Evolutionary conservation across 2,113 vertebrate species (phyloP), one percentile per base, ranked within the genome.

Genomic region (Ceuthmochares aereus): DNA sequence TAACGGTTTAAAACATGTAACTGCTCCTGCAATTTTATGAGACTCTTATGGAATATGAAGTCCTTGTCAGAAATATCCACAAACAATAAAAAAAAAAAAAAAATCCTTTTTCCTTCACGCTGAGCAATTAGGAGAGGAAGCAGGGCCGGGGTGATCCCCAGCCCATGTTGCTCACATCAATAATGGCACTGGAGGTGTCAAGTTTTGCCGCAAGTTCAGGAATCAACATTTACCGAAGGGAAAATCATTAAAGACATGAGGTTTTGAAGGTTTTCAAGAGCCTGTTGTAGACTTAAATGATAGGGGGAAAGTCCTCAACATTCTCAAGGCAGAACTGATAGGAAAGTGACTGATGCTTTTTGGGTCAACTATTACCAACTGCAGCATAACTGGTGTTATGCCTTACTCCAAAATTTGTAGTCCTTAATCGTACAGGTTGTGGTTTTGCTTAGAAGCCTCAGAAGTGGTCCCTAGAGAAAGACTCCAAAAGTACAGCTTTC

Each of bases 1-100:
- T 75, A 93, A 88, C 78, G 74, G 60, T 68, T 96, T 95, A 96
- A 96, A 97, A 84, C 85, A 60, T 54, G 2, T 92, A 81, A 74
- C 83, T 86, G 52, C 37, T 87, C 60, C 62, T 0, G 1, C 59
- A 92, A 68, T 93, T 93, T 89, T 90, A 84, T 11, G 14, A 90
- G 43, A 55, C 69, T 67, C 47, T 72, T 78, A 59, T 84, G 22
- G 73, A 93, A 90, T 88, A 95, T 70, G 56, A 95, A 95, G 59
- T 29, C 21, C 22, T 14, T 40, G 27, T 81, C 40, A 81, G 68
- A 96, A 95, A 90, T 81, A 94, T 42, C 80, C 83, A 81, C 52
- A 86, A 89, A 91, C n/a, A 92, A 94, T 92, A 1, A 64, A 87
- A 49, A 94, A 1, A 68, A 87, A 49, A 49, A 47, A 76, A 59